These are phyloP conservation scores for Reinhardtius hippoglossoides DNA, from an alignment of 2,113 vertebrate genomes.

Conservation along the genomic window DNA sequence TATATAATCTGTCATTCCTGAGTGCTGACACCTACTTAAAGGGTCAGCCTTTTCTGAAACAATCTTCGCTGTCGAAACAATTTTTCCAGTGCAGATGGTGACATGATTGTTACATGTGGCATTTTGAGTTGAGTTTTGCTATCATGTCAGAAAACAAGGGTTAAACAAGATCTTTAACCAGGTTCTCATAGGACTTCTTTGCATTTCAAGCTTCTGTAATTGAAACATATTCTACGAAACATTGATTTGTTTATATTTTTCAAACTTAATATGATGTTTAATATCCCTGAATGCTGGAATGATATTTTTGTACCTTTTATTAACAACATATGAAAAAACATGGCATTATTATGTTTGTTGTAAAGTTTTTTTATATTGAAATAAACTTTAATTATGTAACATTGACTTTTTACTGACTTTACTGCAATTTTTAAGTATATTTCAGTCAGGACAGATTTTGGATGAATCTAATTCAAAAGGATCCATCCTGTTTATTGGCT, in stretches of 20 bases:
- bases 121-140: neutral
- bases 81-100: neutral
- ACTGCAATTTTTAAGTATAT: neutral
- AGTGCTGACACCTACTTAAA: neutral
- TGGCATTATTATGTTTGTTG: conserved; percentile 10
- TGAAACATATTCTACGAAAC: conserved; percentile 15
- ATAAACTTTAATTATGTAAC: conserved; percentile 30
- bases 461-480: neutral
- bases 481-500: neutral
- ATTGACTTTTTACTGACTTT: neutral
- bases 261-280: neutral
- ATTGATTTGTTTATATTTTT: neutral
- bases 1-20: neutral
- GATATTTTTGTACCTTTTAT: conserved; percentile 18
- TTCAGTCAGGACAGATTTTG: neutral
- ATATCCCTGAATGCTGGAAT: conserved; percentile 18
- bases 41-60: neutral
- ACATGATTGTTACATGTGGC: neutral
- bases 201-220: neutral
- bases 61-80: neutral
- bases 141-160: neutral
- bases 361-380: conserved; percentile 32
- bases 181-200: neutral
- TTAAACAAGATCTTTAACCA: neutral
- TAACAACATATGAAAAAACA: conserved; percentile 3